Percentiles rank a stretch among this genome's conserved stretches.
These are phyloP conservation scores for Epizoanthus ramosus DNA, from an alignment of 92 coral and sea anemone species.

Conservation along the genomic window DNA sequence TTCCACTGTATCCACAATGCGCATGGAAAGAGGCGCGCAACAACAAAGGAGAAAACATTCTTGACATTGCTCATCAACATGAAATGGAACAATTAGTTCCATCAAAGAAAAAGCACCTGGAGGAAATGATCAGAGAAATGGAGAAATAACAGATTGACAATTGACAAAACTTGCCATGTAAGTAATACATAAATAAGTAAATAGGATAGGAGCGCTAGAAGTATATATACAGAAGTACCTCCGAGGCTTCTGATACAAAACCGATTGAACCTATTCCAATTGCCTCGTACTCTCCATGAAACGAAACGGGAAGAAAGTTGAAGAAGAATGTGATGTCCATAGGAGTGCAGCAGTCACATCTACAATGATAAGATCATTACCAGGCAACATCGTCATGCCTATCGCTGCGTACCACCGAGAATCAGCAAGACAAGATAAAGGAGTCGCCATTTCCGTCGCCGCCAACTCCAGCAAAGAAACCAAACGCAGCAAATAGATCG, in stretches of 20 bases:
- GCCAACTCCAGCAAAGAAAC: no score
- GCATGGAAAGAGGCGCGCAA: conserved; percentile 43
- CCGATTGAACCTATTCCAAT: neutral
- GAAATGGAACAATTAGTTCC: neutral
- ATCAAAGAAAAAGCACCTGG: neutral
- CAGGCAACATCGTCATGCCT: neutral
- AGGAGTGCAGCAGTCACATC: neutral
- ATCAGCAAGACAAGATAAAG: neutral
- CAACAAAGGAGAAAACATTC: conserved; percentile 1
- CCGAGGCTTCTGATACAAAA: neutral
- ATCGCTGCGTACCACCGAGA: neutral
- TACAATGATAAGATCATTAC: no score
- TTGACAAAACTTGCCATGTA: no score
- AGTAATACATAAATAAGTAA: no score
- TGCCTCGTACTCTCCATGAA: neutral
- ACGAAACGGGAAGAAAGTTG: neutral
- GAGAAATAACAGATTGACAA: no score
- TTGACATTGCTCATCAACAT: neutral
- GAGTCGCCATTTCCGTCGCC: neutral
- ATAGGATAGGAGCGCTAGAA: no score
- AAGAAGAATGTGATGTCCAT: neutral
- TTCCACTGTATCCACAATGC: neutral
- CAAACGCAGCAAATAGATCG: neutral
- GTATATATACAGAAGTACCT: neutral
- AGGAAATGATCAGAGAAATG: neutral